Conservation (phyloP, 2,888 invertebrate genomes). For the Volucella zonaria region DNA sequence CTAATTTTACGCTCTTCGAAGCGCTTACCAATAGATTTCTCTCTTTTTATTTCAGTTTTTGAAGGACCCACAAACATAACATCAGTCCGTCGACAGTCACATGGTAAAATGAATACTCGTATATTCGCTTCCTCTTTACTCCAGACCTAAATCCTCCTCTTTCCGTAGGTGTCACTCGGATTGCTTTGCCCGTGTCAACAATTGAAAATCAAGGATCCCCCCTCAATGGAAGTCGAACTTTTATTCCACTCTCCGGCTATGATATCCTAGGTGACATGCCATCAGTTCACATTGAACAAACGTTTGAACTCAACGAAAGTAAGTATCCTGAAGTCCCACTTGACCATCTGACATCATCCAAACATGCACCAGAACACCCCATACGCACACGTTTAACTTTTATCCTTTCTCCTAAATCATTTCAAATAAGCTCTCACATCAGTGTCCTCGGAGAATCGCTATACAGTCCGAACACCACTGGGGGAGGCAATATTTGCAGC, state of each 20-base stretch:
- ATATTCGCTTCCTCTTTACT: background rate
- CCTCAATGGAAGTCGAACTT: conserved; percentile 76
- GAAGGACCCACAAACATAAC: conserved; percentile 79
- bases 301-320: conserved; percentile 90
- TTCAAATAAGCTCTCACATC: conserved; percentile 78
- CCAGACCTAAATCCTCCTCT: background rate
- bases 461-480: conserved; percentile 87
- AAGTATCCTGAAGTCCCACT: conserved; percentile 77
- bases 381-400: conserved; percentile 7
- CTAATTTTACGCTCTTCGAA: too few relatives aligned
- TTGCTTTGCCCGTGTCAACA: conserved; percentile 79
- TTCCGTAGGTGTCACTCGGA: conserved; percentile 74
- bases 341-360: background rate
- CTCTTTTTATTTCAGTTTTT: conserved; percentile 76
- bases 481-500: conserved; percentile 91
- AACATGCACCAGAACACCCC: background rate
- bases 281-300: conserved; percentile 89
- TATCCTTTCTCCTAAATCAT: conserved; percentile 15
- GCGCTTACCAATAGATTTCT: background rate
- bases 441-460: conserved; percentile 88
- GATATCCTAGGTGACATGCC: conserved; percentile 88
- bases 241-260: conserved; percentile 86
- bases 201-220: conserved; percentile 75
- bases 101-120: conserved; percentile 16
- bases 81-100: conserved; percentile 74